These are phyloP conservation scores for Panulirus ornatus DNA, from an alignment of 1,140 invertebrate species.

Conservation along the genomic window DNA sequence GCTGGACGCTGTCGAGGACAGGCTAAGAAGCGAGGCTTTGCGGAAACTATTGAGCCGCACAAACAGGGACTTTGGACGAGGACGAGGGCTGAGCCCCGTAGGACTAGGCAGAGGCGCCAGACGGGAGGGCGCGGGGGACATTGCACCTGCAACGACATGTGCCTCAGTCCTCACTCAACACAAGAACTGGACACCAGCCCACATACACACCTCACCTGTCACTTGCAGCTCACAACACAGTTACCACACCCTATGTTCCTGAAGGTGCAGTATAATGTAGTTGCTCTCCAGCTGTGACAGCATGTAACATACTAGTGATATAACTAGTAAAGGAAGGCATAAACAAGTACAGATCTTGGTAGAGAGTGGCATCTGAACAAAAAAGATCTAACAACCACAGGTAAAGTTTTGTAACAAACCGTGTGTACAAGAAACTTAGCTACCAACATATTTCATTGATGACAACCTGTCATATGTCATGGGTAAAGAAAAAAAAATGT, in stretches of 20 bases:
- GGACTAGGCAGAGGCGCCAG: constrained; percentile 64
- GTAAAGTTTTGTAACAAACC: not conserved
- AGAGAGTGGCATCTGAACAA: not conserved
- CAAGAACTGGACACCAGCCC: not conserved
- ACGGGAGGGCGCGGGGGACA: constrained; percentile 66
- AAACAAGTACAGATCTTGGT: not conserved
- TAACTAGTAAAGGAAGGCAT: not conserved
- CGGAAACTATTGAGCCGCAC: constrained; percentile 86
- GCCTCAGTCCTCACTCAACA: constrained; percentile 13
- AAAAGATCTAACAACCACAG: not conserved
- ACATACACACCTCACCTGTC: constrained; percentile 8
- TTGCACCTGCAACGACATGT: constrained; percentile 62
- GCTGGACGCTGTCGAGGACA: constrained; percentile 79
- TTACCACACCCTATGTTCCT: not conserved
- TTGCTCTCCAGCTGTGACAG: not conserved
- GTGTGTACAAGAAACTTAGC: not conserved
- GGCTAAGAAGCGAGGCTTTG: constrained; percentile 87
- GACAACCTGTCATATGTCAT: not conserved
- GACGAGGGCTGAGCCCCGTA: constrained; percentile 68
- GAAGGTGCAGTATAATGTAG: not conserved
- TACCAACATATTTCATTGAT: not conserved
- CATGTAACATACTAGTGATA: not conserved
- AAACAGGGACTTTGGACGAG: constrained; percentile 82
- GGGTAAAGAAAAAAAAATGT: not conserved
- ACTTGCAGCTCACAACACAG: not conserved